phyloP scores from a whole-genome alignment of 2,888 invertebrate genomes.

The Aphelenchoides bicaudatus region DNA sequence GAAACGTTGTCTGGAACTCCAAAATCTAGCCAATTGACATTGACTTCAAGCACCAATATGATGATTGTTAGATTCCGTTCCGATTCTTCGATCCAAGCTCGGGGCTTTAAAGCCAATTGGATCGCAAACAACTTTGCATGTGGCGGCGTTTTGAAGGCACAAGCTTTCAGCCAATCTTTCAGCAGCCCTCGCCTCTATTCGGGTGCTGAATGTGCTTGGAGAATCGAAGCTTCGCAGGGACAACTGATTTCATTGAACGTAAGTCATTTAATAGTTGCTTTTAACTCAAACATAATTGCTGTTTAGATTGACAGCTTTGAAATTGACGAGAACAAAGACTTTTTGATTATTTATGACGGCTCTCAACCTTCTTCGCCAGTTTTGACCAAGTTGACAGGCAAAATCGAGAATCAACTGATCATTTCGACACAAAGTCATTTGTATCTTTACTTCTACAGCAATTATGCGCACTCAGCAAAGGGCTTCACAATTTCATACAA shows the following conservation, averaged over 20 bases:
- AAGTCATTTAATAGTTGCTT: constrained; percentile 26
- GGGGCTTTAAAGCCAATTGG: constrained; percentile 72
- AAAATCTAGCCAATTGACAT: constrained; percentile 68
- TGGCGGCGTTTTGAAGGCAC: constrained; percentile 80
- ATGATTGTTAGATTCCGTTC: constrained; percentile 95
- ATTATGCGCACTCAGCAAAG: constrained; percentile 72
- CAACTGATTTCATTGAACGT: constrained; percentile 85
- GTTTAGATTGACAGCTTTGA: constrained; percentile 53
- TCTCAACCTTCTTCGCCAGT: constrained; percentile 79
- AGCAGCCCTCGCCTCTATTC: constrained; percentile 86
- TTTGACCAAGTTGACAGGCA: constrained; percentile 67
- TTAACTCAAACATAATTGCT: constrained; percentile 12
- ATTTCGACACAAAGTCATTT: constrained; percentile 84
- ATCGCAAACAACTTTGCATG: constrained; percentile 70
- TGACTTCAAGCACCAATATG: constrained; percentile 91
- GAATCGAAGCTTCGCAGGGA: constrained; percentile 79
- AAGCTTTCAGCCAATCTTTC: constrained; percentile 80
- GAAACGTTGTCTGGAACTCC: constrained; percentile 78
- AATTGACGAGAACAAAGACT: constrained; percentile 68
- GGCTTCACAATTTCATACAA: constrained; percentile 85
- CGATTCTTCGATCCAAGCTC: constrained; percentile 84
- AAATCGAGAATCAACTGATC: constrained; percentile 71
- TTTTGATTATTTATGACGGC: constrained; percentile 84
- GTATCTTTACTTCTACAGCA: constrained; percentile 86
- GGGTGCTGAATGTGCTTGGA: constrained; percentile 89